A percentile compares a stretch with the other conserved stretches of the same genome.
Evolutionary conservation across 1,140 invertebrate genomes (phyloP).

Genomic region (Saccostrea glomerata): DNA sequence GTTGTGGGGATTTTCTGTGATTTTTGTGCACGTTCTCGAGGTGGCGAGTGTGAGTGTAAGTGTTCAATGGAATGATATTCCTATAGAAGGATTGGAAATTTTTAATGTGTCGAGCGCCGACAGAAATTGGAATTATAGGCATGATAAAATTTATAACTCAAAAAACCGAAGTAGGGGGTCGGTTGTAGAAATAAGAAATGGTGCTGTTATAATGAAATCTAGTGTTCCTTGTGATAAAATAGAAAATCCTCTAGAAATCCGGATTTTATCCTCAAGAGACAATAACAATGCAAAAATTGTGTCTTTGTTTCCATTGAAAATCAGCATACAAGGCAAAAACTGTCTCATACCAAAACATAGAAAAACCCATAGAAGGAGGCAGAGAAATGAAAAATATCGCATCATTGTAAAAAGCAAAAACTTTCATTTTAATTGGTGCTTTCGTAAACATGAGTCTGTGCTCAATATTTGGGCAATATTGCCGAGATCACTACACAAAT

Average conservation of each 20-base stretch:
- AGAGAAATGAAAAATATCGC: neutral
- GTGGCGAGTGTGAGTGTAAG: neutral
- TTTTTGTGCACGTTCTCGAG: neutral
- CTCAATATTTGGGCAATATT: slow-evolving; percentile 8
- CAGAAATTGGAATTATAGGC: neutral
- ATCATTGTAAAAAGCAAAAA: slow-evolving; percentile 37
- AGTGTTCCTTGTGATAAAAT: slow-evolving; percentile 16
- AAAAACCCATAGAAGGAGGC: slow-evolving; percentile 50
- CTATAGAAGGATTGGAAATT: neutral
- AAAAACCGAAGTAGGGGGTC: neutral
- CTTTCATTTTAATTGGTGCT: slow-evolving; percentile 48
- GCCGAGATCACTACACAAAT: neutral
- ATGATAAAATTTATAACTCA: neutral
- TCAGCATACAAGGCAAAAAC: slow-evolving; percentile 49
- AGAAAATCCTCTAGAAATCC: neutral
- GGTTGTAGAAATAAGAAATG: slow-evolving; percentile 9
- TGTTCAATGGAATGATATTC: slow-evolving; percentile 18
- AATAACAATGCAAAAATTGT: neutral
- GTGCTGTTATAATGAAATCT: slow-evolving; percentile 6
- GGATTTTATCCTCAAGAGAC: neutral
- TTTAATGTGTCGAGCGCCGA: neutral
- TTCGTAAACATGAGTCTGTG: slow-evolving; percentile 42
- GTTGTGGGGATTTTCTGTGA: neutral
- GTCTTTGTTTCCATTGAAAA: slow-evolving; percentile 40
- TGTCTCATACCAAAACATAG: slow-evolving; percentile 47